Base-by-base conservation (phyloP, 2,888 invertebrate genomes). In the Tipula vernalis region DNA sequence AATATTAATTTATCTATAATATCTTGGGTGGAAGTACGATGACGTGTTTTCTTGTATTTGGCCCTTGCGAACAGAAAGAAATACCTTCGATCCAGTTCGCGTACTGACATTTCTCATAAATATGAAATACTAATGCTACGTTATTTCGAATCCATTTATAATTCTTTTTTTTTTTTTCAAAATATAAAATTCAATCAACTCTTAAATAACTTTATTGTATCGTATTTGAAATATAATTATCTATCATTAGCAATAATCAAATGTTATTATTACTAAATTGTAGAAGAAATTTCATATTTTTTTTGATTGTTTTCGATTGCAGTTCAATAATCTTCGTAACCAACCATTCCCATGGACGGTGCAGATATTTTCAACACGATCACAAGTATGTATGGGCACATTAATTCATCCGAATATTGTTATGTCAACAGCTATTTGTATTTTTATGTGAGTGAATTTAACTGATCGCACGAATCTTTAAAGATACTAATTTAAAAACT, bases 391-490 rank as follows among this genome's bases (percentile, higher is more conserved):
- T 85, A 18, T 85, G 12, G 85, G 85, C 13, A 85, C 85, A 42
- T 42, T 85, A 13, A 85, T 85, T 12, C 41, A 15, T 42, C 85
- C 85, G 18, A 85, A 85, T 42, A 18, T 85, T 41, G 42, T 85
- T 42, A 42, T 85, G 85, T 42, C 85, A 85, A 85, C 85, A 2
- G 85, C 85, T 12, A 44, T 85, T 42, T 85, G 85, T 44, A 85
- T 85, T 15, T 85, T 85, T 85, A 85, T 85, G 85, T 85, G 18
- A 44, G 84, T 39, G 2, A 13, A 39, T 39, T 39, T 15, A 84
- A 84, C 41, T 84, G 12, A 12, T 44, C 2, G 36, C 6, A 2
- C 6, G 39, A 39, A 28, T 2, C 39, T 3, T 39, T 6, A 83
- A 36, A 0, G n/a, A 39, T 85, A 41, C 5, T 85, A n/a, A 85